Evolutionary conservation across 2,797 vertebrate species (phyloP), one percentile per base, ranked within the genome.

Genomic region (Prionace glauca): DNA sequence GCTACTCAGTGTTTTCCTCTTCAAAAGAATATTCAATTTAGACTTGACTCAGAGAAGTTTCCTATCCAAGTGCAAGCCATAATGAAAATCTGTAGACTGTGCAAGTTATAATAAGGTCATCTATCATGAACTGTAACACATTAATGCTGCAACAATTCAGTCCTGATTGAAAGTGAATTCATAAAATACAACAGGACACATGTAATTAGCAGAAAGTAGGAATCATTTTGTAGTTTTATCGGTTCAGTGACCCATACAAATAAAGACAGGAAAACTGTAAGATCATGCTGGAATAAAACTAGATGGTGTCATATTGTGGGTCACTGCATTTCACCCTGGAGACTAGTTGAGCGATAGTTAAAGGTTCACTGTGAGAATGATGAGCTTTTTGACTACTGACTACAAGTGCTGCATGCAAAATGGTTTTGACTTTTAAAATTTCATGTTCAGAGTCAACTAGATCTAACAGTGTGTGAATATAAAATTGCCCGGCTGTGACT

Each of bases 171-270:
- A 97, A 97, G 96, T 95, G 0, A 96, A 96, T 96, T 96, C 94
- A 77, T 56, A 95, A 96, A 96, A 90, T 9, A 96, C 12, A 91
- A 62, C 96, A 96, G n/a, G 96, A 56, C 0, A 95, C 96, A 96
- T 74, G 60, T 96, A 96, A 97, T 97, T 96, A 96, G 60, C 20
- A 97, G 93, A n/a, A 96, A 96, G 88, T 32, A 96, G 84, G 24
- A 67, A 97, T 97, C 96, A 94, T 96, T 96, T 96, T 96, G 69
- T 95, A 90, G 96, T 4, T 87, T 96, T 96, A 88, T 95, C 95
- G 95, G n/a, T 95, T 96, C 87, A 95, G 96, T 96, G 96, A 97
- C 95, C 95, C 92, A 62, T 71, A 96, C 96, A 96, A 96, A 95
- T 96, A 96, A 93, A 96, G 50, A 95, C 7, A 91, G 95, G 45